Conservation (phyloP, 2,797 vertebrate species). For the Valencia hispanica region DNA sequence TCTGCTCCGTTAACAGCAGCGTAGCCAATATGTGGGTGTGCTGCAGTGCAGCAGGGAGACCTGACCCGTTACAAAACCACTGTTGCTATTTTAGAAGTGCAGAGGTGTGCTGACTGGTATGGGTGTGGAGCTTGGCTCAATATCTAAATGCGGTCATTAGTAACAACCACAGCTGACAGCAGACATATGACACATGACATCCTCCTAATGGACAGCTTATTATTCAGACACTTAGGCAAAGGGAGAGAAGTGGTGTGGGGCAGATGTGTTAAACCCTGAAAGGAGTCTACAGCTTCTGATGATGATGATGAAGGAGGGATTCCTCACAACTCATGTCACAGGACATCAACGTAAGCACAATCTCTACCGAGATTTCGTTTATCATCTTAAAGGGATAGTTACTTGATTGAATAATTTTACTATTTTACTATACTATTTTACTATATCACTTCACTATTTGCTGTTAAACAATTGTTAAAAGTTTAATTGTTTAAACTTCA, state of each 20-base stretch:
- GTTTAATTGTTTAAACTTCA: too few relatives aligned
- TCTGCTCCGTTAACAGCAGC: slow-evolving; percentile 41
- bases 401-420: too few relatives aligned
- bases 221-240: slow-evolving; percentile 6
- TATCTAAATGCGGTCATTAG: slow-evolving; percentile 44
- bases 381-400: too few relatives aligned
- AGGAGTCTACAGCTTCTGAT: slow-evolving; percentile 14
- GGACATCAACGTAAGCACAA: not conserved
- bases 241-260: slow-evolving; percentile 12
- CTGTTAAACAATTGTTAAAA: too few relatives aligned
- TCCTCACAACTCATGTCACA: not conserved
- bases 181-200: slow-evolving; percentile 31
- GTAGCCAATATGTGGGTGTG: slow-evolving; percentile 56
- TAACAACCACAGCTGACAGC: slow-evolving; percentile 15
- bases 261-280: slow-evolving; percentile 9
- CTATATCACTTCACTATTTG: too few relatives aligned
- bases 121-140: slow-evolving; percentile 39
- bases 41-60: slow-evolving; percentile 71
- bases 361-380: not conserved
- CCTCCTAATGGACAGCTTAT: slow-evolving; percentile 26
- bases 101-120: slow-evolving; percentile 37
- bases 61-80: slow-evolving; percentile 59
- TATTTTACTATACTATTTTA: too few relatives aligned
- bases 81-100: slow-evolving; percentile 57
- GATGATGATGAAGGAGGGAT: not conserved